Evolutionary conservation across 2,113 vertebrate genomes (phyloP), one percentile per base, ranked within the genome.

Genomic region (Phrynocephalus versicolor): DNA sequence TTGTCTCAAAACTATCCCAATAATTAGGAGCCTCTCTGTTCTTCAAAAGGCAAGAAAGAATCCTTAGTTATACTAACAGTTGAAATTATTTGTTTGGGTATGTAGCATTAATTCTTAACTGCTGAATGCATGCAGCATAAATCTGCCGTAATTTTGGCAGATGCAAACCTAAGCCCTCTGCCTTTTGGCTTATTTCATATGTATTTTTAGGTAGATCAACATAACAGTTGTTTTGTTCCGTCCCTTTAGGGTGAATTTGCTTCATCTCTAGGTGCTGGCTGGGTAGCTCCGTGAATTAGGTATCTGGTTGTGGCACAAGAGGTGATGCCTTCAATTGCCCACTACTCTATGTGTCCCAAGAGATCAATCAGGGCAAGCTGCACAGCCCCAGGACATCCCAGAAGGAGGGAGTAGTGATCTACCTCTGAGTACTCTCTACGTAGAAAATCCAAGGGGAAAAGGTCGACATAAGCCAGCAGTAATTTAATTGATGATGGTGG

Each of bases 1-100:
- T 85, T 88, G 83, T 80, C 1, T 83, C 62, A 27, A 87, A 87
- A 84, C 77, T 79, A n/a, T 1, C 85, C 86, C 77, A 84, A 87
- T 88, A 84, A 87, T 65, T 82, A 75, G 84, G 80, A 82, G 73
- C 2, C 51, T 57, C 89, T 86, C 58, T 71, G 79, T 82, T 33
- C 77, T 18, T 73, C 89, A 87, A 90, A 84, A 1, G 81, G 41
- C 76, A 83, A 89, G 45, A 73, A 82, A 65, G 60, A 83, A 78
- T 85, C 41, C 74, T 41, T 73, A 87, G 79, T 77, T n/a, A n/a
- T n/a, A n/a, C 23, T 79, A 12, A 51, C 39, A 55, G 14, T 37
- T 77, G 72, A 55, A 41, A 65, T 39, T 39, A 12, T 79, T 79
- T 70, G 58, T 90, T 85, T 88, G 81, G 57, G 80, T 51, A 13